Conservation (phyloP, 2,888 invertebrate genomes). For the Orthonychiurus folsomi region DNA sequence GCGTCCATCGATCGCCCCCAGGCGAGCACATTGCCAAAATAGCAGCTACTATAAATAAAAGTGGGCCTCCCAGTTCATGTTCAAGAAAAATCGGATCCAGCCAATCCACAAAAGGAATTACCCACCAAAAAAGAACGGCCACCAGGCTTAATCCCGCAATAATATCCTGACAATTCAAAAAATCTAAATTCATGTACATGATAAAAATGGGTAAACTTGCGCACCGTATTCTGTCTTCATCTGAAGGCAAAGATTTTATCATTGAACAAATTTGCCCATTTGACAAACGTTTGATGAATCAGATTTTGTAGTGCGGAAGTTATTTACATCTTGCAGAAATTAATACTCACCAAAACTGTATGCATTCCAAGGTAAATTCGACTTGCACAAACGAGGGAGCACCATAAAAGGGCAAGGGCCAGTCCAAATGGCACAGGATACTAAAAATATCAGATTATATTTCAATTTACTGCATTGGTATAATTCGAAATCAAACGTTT, state of each 20-base stretch:
- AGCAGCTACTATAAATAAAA: slow-evolving; percentile 52
- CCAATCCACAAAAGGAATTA: slow-evolving; percentile 65
- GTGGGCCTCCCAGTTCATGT: slow-evolving; percentile 46
- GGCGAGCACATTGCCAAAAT: slow-evolving; percentile 59
- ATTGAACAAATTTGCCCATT: too few species aligned
- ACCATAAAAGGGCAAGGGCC: slow-evolving; percentile 50
- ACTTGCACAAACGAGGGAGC: slow-evolving; percentile 70
- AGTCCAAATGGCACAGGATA: slow-evolving; percentile 47
- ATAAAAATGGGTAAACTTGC: too few species aligned
- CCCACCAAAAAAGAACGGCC: slow-evolving; percentile 56
- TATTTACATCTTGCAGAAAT: too few species aligned
- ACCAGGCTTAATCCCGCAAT: slow-evolving; percentile 67
- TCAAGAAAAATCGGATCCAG: slow-evolving; percentile 60
- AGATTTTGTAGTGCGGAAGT: too few species aligned
- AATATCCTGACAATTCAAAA: slow-evolving; percentile 60
- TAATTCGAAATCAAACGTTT: neutral
- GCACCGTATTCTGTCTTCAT: too few species aligned
- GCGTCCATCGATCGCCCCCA: slow-evolving; percentile 75
- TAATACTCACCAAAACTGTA: slow-evolving; percentile 73
- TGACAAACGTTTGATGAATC: too few species aligned
- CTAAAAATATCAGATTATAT: slow-evolving; percentile 42
- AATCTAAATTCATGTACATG: slow-evolving; percentile 15
- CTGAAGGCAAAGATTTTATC: too few species aligned
- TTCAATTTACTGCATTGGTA: neutral
- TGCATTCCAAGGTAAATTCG: slow-evolving; percentile 90